A percentile compares a stretch with the other conserved stretches of the same genome.
Evolutionary conservation across 1,140 invertebrate genomes (phyloP).

Genomic region (Grapholita molesta): DNA sequence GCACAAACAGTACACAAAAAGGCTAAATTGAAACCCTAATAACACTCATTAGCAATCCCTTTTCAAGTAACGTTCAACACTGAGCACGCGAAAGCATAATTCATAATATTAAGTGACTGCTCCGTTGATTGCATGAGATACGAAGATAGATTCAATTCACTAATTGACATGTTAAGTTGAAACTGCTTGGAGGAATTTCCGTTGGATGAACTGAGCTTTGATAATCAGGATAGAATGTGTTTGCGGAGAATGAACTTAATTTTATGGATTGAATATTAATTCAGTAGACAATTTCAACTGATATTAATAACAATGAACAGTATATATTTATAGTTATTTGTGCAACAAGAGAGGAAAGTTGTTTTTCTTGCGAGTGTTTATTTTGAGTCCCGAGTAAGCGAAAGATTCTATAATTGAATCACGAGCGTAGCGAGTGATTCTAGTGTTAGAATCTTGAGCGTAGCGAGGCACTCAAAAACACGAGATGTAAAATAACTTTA

Average conservation of each 20-base stretch:
- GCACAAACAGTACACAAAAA: too few relatives aligned
- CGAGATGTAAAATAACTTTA: too few relatives aligned
- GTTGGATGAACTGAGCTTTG: background rate
- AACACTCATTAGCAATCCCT: background rate
- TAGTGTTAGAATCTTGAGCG: too few relatives aligned
- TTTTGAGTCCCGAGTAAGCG: too few relatives aligned
- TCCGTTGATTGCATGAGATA: constrained; percentile 38
- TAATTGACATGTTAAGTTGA: background rate
- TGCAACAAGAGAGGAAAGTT: too few relatives aligned
- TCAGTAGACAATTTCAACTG: background rate
- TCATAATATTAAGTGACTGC: constrained; percentile 57
- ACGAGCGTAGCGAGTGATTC: too few relatives aligned
- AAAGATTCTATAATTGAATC: too few relatives aligned
- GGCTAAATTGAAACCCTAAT: too few relatives aligned
- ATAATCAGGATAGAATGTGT: background rate
- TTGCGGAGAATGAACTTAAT: background rate
- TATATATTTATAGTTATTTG: too few relatives aligned
- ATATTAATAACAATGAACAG: background rate
- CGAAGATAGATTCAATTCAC: constrained; percentile 41
- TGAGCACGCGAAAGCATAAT: constrained; percentile 53
- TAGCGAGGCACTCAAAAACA: too few relatives aligned
- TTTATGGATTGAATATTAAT: background rate
- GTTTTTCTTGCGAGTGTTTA: too few relatives aligned
- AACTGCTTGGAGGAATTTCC: background rate
- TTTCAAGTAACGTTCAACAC: constrained; percentile 33